A percentile compares a stretch with the other conserved stretches of the same genome.
These are phyloP conservation scores for Cuculus canorus DNA, from an alignment of 2,797 vertebrate species.

Conservation along the genomic window DNA sequence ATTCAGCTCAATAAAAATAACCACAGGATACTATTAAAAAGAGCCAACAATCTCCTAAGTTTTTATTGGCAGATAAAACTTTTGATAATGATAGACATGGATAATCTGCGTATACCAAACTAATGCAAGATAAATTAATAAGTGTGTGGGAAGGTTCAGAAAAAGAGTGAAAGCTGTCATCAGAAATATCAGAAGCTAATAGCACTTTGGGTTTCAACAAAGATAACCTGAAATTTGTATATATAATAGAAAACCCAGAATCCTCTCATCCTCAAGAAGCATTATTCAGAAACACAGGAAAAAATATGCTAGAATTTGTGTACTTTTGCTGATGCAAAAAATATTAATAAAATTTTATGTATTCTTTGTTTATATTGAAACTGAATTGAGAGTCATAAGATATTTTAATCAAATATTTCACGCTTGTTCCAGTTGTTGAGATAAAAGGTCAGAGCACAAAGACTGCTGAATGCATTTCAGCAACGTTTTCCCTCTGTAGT, in stretches of 20 bases:
- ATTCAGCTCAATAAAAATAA: neutral
- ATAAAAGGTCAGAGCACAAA: neutral
- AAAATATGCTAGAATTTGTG: neutral
- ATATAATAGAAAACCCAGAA: neutral
- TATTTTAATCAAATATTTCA: neutral
- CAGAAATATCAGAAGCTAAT: conserved; percentile 23
- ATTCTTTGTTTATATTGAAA: neutral
- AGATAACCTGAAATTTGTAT: neutral
- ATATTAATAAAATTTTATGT: neutral
- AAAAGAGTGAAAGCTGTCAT: conserved; percentile 16
- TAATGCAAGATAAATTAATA: neutral
- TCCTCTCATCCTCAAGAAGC: neutral
- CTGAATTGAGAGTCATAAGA: neutral
- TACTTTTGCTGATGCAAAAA: neutral
- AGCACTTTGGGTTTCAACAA: neutral
- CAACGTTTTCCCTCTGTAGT: neutral
- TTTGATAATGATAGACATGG: neutral
- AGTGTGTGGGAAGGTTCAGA: neutral
- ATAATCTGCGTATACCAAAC: neutral
- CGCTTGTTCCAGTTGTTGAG: neutral
- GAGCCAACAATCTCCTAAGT: neutral
- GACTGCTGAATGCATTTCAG: neutral
- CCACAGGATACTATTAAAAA: neutral
- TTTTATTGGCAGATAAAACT: neutral
- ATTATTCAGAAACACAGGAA: neutral